Evolutionary conservation across 2,797 vertebrate genomes (phyloP).

Genomic region (Rhinichthys osculus): DNA sequence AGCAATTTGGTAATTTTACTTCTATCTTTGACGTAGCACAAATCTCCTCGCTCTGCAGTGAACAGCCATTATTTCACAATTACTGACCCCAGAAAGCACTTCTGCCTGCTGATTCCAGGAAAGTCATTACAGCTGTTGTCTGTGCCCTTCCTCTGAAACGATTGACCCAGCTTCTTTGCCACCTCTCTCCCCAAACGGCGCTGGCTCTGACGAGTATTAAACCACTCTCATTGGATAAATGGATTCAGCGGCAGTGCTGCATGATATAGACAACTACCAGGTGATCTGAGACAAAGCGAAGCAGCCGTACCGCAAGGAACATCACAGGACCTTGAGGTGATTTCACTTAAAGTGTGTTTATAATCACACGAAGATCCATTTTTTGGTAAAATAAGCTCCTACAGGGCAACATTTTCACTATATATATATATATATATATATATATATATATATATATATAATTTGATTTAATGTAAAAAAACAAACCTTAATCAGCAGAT

Average conservation of each 20-base stretch:
- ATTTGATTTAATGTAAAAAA: too few species aligned
- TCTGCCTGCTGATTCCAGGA: constrained; percentile 45
- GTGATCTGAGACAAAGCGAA: not conserved
- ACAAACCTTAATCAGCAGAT: not conserved
- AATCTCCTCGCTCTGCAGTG: constrained; percentile 10
- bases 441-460: too few species aligned
- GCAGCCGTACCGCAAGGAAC: not conserved
- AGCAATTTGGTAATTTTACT: constrained; percentile 1
- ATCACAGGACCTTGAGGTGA: constrained; percentile 2
- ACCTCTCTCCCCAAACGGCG: constrained; percentile 13
- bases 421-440: not conserved
- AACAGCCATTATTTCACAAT: constrained; percentile 50
- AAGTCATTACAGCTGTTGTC: constrained; percentile 46
- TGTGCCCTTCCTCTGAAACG: constrained; percentile 40
- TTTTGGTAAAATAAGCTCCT: not conserved
- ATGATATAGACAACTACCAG: not conserved
- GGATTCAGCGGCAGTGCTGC: constrained; percentile 17
- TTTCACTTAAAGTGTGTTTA: not conserved
- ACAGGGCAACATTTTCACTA: not conserved
- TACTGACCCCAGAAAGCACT: constrained; percentile 27
- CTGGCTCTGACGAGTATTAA: constrained; percentile 3
- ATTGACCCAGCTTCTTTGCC: constrained; percentile 42
- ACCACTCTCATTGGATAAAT: constrained; percentile 40
- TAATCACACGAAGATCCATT: not conserved
- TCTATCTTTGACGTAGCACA: not conserved